These are phyloP conservation scores for Hybos culiciformis DNA, from an alignment of 2,888 invertebrate species.

Conservation along the genomic window DNA sequence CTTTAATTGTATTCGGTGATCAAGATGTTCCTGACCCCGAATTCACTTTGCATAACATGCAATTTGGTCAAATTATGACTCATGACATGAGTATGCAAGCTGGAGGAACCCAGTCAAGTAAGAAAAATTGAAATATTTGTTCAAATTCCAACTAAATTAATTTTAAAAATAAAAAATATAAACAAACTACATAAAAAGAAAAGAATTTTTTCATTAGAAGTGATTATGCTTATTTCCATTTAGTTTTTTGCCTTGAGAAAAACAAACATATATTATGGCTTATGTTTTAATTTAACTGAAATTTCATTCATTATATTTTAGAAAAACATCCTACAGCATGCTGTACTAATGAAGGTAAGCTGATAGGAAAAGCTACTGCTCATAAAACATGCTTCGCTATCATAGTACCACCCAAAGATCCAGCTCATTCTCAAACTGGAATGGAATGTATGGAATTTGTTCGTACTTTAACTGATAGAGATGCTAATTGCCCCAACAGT, in stretches of 20 bases:
- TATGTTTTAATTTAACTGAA: background rate
- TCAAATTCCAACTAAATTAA: background rate
- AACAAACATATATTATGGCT: too few relatives aligned
- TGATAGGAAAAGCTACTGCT: constrained; percentile 36
- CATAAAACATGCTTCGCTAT: constrained; percentile 40
- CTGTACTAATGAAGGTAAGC: constrained; percentile 45
- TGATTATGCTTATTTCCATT: too few relatives aligned
- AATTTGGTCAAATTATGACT: constrained; percentile 48
- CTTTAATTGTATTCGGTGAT: constrained; percentile 56
- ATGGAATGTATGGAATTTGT: constrained; percentile 55
- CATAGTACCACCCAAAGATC: constrained; percentile 44
- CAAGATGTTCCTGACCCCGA: constrained; percentile 52
- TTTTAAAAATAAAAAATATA: background rate
- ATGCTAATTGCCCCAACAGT: constrained; percentile 44
- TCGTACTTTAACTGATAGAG: constrained; percentile 49
- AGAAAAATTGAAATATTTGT: constrained; percentile 24
- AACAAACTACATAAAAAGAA: background rate
- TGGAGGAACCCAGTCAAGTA: constrained; percentile 54
- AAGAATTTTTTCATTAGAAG: constrained; percentile 3
- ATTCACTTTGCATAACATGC: constrained; percentile 58
- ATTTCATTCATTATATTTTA: constrained; percentile 26
- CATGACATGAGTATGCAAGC: constrained; percentile 43
- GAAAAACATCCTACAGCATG: constrained; percentile 46
- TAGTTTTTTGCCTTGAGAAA: too few relatives aligned
- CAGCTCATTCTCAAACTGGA: constrained; percentile 39